Conservation (phyloP, 1,140 invertebrate genomes). For the Batillaria attramentaria region DNA sequence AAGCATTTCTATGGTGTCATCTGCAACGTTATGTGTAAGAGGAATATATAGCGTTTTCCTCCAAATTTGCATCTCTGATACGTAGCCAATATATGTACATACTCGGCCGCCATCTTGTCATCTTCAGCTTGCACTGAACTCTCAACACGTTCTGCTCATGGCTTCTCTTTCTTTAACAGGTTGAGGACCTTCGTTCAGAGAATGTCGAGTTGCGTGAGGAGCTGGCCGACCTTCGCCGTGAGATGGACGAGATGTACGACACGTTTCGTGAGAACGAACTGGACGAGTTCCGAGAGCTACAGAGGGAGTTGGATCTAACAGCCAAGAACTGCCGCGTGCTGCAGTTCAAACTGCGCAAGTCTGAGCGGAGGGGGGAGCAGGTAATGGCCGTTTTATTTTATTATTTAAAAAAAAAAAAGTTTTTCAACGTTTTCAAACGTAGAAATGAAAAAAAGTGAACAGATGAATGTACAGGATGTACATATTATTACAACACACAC, state of each 20-base stretch:
- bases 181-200: conserved; percentile 95
- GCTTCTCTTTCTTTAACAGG: conserved; percentile 60
- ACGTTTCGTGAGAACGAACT: conserved; percentile 96
- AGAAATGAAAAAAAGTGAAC: not conserved
- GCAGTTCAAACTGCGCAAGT: conserved; percentile 97
- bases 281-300: conserved; percentile 91
- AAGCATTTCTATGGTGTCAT: too few species aligned
- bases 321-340: conserved; percentile 98
- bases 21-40: too few species aligned
- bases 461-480: not conserved
- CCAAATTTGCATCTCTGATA: too few species aligned
- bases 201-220: conserved; percentile 97
- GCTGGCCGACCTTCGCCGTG: conserved; percentile 91
- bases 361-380: conserved; percentile 91
- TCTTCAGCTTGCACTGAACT: too few species aligned
- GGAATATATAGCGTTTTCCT: too few species aligned
- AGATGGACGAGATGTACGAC: conserved; percentile 99
- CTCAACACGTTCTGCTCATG: too few species aligned
- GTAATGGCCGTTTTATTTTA: conserved; percentile 32
- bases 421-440: not conserved
- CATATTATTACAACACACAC: conserved; percentile 3
- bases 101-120: too few species aligned
- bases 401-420: too few species aligned
- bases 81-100: too few species aligned
- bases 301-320: conserved; percentile 70